These are phyloP conservation scores for Paramormyrops kingsleyae DNA, from an alignment of 2,113 vertebrate species.

Conservation along the genomic window DNA sequence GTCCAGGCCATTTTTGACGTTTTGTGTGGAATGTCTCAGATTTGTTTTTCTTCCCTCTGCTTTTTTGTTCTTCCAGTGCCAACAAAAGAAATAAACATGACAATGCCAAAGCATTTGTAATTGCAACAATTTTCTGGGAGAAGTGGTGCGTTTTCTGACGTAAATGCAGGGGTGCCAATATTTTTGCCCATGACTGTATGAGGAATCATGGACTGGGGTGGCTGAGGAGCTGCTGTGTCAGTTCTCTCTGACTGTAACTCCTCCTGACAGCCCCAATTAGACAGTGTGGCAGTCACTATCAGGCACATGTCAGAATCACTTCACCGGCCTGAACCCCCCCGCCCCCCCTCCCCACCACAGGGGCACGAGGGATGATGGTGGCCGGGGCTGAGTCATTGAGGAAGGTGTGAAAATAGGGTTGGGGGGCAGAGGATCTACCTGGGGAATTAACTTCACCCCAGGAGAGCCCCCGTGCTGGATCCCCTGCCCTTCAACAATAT, in stretches of 20 bases:
- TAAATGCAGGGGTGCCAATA: too few relatives aligned
- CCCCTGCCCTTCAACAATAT: slow-evolving; percentile 49
- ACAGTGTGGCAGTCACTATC: slow-evolving; percentile 36
- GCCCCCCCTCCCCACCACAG: background rate
- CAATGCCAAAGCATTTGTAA: too few relatives aligned
- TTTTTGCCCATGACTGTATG: background rate
- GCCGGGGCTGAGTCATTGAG: background rate
- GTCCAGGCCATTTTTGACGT: too few relatives aligned
- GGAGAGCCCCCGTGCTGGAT: background rate
- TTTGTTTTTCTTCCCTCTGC: background rate
- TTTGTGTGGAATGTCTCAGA: background rate
- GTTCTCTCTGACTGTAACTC: slow-evolving; percentile 28
- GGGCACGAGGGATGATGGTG: background rate
- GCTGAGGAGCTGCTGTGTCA: background rate
- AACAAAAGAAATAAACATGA: too few relatives aligned
- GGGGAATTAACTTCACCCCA: slow-evolving; percentile 32
- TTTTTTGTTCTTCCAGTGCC: background rate
- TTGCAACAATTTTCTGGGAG: too few relatives aligned
- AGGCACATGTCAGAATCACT: slow-evolving; percentile 32
- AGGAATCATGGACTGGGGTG: background rate
- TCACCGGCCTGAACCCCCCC: background rate
- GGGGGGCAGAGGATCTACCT: slow-evolving; percentile 42
- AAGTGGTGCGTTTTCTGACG: too few relatives aligned
- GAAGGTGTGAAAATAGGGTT: slow-evolving; percentile 1
- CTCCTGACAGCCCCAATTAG: slow-evolving; percentile 45